phyloP scores from a whole-genome alignment of 1,140 invertebrate species.

The Gonatopus flavifemur region DNA sequence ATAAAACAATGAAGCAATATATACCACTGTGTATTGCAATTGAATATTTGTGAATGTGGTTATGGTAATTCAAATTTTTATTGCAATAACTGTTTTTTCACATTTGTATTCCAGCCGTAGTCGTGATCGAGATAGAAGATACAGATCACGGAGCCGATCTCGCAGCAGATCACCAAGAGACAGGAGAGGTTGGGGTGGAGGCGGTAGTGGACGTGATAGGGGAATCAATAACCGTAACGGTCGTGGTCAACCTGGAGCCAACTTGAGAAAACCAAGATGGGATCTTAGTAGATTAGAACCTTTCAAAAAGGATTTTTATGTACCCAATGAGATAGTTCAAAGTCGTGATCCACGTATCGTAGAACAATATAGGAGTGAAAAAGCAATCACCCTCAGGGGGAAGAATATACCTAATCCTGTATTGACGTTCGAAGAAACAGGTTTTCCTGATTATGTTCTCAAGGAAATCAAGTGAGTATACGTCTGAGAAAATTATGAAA shows the following conservation, averaged over 20 bases:
- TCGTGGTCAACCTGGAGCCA: constrained; percentile 68
- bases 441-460: constrained; percentile 80
- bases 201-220: constrained; percentile 54
- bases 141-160: constrained; percentile 47
- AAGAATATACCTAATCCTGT: constrained; percentile 80
- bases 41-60: background rate
- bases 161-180: constrained; percentile 50
- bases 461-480: constrained; percentile 66
- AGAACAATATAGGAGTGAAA: constrained; percentile 71
- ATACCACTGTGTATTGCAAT: background rate
- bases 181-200: constrained; percentile 48
- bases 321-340: constrained; percentile 74
- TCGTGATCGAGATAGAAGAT: constrained; percentile 50
- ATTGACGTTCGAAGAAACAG: constrained; percentile 79
- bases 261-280: constrained; percentile 81
- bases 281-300: constrained; percentile 76
- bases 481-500: background rate
- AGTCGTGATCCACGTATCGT: constrained; percentile 71
- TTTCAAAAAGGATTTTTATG: constrained; percentile 93
- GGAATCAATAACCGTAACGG: constrained; percentile 60
- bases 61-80: background rate
- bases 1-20: background rate
- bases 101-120: constrained; percentile 39
- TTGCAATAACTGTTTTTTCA: background rate
- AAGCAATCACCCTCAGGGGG: constrained; percentile 82